These are phyloP conservation scores for Dichetophora obliterata DNA, from an alignment of 2,888 invertebrate species.

Conservation along the genomic window DNA sequence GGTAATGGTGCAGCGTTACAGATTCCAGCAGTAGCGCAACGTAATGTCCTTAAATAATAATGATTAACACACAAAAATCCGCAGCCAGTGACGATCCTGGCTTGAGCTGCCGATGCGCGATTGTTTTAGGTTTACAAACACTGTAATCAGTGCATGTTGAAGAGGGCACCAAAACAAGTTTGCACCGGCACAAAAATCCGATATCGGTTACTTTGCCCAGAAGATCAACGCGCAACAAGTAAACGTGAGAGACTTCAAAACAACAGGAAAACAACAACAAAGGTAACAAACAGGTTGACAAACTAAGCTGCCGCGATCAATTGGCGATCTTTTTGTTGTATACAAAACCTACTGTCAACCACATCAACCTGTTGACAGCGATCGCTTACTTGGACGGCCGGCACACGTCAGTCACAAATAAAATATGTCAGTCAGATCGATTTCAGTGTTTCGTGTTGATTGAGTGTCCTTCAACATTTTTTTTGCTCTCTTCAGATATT, in stretches of 20 bases:
- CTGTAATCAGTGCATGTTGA: no score
- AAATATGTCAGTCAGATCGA: not conserved
- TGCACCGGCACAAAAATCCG: not conserved
- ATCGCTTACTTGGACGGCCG: not conserved
- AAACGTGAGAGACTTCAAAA: not conserved
- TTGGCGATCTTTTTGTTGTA: not conserved
- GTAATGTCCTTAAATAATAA: conserved; percentile 50
- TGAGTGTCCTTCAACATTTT: not conserved
- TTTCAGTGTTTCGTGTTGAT: not conserved
- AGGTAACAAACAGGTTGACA: not conserved
- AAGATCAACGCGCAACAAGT: not conserved
- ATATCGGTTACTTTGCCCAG: not conserved
- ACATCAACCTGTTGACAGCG: not conserved
- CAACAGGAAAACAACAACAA: not conserved
- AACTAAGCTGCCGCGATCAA: not conserved
- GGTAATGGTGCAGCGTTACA: conserved; percentile 8
- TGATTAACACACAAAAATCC: conserved; percentile 41
- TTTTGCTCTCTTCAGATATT: no score
- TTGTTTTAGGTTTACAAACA: no score
- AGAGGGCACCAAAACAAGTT: no score
- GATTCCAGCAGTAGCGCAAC: conserved; percentile 32
- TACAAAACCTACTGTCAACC: conserved; percentile 1
- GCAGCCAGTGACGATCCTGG: not conserved
- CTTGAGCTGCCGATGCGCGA: no score
- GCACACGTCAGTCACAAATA: not conserved